These are phyloP conservation scores for Amblyjoppa fuscipennis DNA, from an alignment of 2,888 invertebrate species.

Conservation along the genomic window DNA sequence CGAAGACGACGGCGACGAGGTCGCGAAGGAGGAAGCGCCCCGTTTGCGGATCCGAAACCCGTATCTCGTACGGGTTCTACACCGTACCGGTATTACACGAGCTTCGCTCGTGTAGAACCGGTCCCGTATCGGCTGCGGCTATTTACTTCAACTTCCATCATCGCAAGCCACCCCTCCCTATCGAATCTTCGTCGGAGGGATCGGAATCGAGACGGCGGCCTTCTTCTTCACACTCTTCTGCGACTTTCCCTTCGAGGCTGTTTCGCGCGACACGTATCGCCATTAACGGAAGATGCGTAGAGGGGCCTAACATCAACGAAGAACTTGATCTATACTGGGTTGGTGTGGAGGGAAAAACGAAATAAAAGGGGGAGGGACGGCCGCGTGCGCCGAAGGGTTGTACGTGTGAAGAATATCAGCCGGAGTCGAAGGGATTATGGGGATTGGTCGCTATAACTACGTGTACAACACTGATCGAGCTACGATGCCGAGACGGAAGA, in stretches of 20 bases:
- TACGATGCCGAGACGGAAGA: conserved; percentile 12
- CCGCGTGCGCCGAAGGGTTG: conserved; percentile 54
- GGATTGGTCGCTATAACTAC: conserved; percentile 39
- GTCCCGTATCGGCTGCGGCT: conserved; percentile 27
- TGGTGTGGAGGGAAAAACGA: neutral
- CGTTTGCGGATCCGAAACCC: conserved; percentile 49
- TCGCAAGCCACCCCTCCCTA: conserved; percentile 18
- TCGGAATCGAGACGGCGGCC: conserved; percentile 26
- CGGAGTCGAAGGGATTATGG: conserved; percentile 40
- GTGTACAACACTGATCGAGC: conserved; percentile 37
- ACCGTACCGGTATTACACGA: neutral
- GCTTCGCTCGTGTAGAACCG: conserved; percentile 8
- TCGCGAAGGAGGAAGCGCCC: conserved; percentile 19
- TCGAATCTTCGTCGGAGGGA: conserved; percentile 41
- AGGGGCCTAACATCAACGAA: neutral
- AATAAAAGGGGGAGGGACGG: neutral
- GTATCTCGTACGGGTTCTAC: conserved; percentile 22
- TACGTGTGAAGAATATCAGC: conserved; percentile 60
- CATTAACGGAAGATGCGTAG: conserved; percentile 13
- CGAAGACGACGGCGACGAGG: conserved; percentile 17
- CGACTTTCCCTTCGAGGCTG: conserved; percentile 21
- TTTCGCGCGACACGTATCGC: conserved; percentile 11
- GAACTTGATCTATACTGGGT: neutral
- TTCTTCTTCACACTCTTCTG: conserved; percentile 28
- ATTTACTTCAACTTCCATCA: conserved; percentile 52